A percentile compares a stretch with the other conserved stretches of the same genome.
These are phyloP conservation scores for Osmerus eperlanus DNA, from an alignment of 2,113 vertebrate genomes.

Conservation along the genomic window DNA sequence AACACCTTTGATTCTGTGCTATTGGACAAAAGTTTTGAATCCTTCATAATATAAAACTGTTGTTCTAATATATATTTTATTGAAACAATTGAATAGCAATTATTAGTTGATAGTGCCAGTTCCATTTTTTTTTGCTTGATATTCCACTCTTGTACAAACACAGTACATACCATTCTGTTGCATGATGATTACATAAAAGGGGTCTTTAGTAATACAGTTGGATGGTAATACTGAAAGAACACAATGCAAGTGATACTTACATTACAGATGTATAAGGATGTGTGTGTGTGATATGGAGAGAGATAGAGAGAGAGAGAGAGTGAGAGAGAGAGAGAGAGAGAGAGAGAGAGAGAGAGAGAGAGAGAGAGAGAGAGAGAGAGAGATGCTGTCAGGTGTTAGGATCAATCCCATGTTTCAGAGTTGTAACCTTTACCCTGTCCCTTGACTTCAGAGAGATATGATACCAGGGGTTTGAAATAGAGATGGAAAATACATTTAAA, in stretches of 20 bases:
- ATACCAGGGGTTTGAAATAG: slow-evolving; percentile 68
- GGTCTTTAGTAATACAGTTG: too few relatives aligned
- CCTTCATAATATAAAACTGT: slow-evolving; percentile 12
- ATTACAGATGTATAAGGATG: too few relatives aligned
- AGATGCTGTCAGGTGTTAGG: slow-evolving; percentile 70
- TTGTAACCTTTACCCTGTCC: slow-evolving; percentile 73
- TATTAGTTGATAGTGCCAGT: neutral
- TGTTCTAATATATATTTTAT: neutral
- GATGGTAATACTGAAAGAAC: too few relatives aligned
- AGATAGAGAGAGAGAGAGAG: neutral
- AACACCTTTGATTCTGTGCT: slow-evolving; percentile 79
- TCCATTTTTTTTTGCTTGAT: neutral
- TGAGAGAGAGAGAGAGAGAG: slow-evolving; percentile 7
- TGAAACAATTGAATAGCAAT: too few relatives aligned
- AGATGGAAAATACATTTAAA: slow-evolving; percentile 70
- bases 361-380: slow-evolving; percentile 19
- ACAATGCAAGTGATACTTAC: too few relatives aligned
- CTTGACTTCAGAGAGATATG: slow-evolving; percentile 66
- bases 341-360: slow-evolving; percentile 1
- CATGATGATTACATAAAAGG: too few relatives aligned
- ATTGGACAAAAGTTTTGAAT: slow-evolving; percentile 64
- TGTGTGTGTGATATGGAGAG: slow-evolving; percentile 4
- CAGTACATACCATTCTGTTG: too few relatives aligned
- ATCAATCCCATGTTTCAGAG: slow-evolving; percentile 73
- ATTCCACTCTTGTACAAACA: neutral